Evolutionary conservation across 1,140 invertebrate genomes (phyloP), one percentile per base, ranked within the genome.

Genomic region (Psix sp.): DNA sequence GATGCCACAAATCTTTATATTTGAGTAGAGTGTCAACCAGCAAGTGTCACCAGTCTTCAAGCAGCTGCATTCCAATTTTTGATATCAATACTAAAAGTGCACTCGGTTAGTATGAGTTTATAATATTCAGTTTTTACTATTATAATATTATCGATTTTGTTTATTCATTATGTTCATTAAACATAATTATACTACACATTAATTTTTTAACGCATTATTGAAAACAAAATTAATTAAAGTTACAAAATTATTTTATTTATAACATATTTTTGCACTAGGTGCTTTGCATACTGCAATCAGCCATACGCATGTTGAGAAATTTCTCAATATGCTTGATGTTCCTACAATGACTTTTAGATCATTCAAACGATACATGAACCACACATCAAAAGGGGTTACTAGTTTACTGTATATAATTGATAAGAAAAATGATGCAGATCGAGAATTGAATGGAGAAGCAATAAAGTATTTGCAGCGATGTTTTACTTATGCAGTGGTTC

Each of bases 391-490:
- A 29, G 51, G 51, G 7, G 31, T 54, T n/a, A 29, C 11, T 7
- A 42, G 36, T 17, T 13, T 14, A 10, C 17, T 54, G 6, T 17
- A 26, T 40, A 14, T 7, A 36, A 24, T 40, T 1, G 13, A 36
- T 5, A 29, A 13, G n/a, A 35, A 18, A 2, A 36, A 35, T 17
- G 49, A 38, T 26, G 18, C 49, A 24, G 49, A 39, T 13, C 38
- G 49, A 18, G 65, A 68, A 49, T 29, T 68, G 10, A 40, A 24
- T 3, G 13, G 31, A 7, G 18, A 57, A n/a, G 36, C 40, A 4
- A 70, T 70, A 10, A 51, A 60, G 29, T 52, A 51, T 29, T 40
- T 60, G 11, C 35, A 70, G 16, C 6, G 39, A 11, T 60, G 48
- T 14, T 70, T 70, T 13, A 45, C 36, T 11, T 62, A 62, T 40